phyloP scores from a whole-genome alignment of 1,140 invertebrate species.

The Ceratosolen fusciceps region DNA sequence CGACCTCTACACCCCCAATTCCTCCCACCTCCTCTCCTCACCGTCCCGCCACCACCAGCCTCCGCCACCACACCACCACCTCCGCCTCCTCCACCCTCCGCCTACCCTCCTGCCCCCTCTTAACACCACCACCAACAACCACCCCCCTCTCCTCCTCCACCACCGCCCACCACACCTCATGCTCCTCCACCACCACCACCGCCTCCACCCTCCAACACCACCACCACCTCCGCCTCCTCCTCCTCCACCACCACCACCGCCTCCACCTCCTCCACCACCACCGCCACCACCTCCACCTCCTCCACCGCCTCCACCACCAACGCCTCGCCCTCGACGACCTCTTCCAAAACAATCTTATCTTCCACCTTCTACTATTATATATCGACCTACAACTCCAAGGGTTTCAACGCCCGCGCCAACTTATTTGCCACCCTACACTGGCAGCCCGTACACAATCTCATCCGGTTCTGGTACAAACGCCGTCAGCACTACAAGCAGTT shows the following conservation, averaged over 20 bases:
- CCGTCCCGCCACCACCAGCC: conserved; percentile 47
- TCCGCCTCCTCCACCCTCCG: conserved; percentile 46
- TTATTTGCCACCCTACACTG: conserved; percentile 53
- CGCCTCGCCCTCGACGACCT: conserved; percentile 31
- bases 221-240: conserved; percentile 45
- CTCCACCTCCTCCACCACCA: conserved; percentile 35
- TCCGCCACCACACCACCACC: conserved; percentile 45
- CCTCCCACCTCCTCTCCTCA: conserved; percentile 33
- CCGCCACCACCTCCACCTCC: conserved; percentile 35
- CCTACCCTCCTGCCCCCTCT: conserved; percentile 49
- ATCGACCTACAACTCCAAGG: conserved; percentile 39
- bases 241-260: conserved; percentile 37
- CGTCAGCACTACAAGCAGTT: background rate
- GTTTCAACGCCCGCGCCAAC: conserved; percentile 55
- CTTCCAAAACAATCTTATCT: conserved; percentile 39
- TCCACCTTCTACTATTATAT: conserved; percentile 20
- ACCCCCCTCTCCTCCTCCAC: conserved; percentile 39
- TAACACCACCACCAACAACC: conserved; percentile 33
- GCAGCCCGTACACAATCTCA: conserved; percentile 18
- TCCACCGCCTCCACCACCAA: conserved; percentile 38
- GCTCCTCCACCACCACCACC: conserved; percentile 36
- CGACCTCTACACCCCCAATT: background rate
- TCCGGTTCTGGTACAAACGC: conserved; percentile 5
- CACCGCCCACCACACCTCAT: conserved; percentile 46
- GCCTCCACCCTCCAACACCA: conserved; percentile 24